These are phyloP conservation scores for Smittia aterrima DNA, from an alignment of 2,888 invertebrate genomes.

Conservation along the genomic window DNA sequence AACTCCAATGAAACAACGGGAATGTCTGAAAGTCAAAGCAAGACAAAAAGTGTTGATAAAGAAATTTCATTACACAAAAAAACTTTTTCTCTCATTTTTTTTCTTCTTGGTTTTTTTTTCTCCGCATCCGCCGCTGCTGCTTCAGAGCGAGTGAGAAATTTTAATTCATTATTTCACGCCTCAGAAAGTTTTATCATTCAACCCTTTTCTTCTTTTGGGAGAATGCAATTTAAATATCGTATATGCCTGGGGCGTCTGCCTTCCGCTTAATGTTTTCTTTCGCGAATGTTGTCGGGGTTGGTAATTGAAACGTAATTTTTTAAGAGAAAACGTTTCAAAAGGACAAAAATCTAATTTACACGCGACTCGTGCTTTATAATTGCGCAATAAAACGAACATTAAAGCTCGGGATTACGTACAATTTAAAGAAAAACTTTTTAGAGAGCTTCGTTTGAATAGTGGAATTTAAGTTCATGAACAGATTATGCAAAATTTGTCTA, in stretches of 20 bases:
- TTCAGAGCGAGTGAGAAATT: not conserved
- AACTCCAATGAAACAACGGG: conserved; percentile 79
- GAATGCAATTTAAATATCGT: conserved; percentile 30
- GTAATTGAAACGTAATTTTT: conserved; percentile 40
- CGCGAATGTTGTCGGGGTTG: not conserved
- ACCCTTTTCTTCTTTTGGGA: conserved; percentile 25
- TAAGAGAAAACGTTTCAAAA: not conserved
- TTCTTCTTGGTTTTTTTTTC: not conserved
- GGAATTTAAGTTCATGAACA: no score
- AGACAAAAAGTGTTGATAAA: not conserved
- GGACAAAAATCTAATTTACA: conserved; percentile 28
- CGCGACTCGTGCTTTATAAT: conserved; percentile 28
- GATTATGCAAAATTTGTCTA: no score
- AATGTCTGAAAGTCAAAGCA: conserved; percentile 62
- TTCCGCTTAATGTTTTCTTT: not conserved
- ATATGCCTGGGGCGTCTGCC: not conserved
- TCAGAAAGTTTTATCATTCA: conserved; percentile 38
- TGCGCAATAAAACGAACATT: conserved; percentile 4
- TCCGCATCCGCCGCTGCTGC: not conserved
- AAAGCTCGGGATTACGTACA: no score
- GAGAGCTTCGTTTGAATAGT: no score
- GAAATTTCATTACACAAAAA: conserved; percentile 7
- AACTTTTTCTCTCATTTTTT: not conserved
- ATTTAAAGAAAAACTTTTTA: no score
- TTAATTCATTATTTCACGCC: conserved; percentile 39